Evolutionary conservation across 2,797 vertebrate species (phyloP).

Genomic region (Chrosomus eos): DNA sequence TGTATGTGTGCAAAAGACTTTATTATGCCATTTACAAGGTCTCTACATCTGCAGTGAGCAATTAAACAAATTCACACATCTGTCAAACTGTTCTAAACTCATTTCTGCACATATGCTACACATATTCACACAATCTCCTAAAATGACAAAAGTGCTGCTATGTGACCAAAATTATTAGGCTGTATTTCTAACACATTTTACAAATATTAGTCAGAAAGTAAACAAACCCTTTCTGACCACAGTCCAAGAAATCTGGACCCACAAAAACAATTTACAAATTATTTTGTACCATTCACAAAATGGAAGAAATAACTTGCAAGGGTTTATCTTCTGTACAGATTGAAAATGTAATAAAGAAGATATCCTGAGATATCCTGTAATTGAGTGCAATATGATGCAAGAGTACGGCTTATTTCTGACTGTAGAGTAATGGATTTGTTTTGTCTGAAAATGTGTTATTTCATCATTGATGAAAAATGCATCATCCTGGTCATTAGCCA

Average conservation of each 20-base stretch:
- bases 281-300: conserved; percentile 1
- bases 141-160: not conserved
- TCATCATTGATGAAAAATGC: conserved; percentile 26
- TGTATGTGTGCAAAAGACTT: not conserved
- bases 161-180: not conserved
- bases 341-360: conserved; percentile 11
- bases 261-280: not conserved
- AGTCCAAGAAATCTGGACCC: not conserved
- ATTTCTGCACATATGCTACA: conserved; percentile 22
- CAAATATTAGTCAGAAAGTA: not conserved
- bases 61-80: conserved; percentile 1
- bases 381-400: conserved; percentile 13
- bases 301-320: not conserved
- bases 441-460: not conserved
- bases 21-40: not conserved
- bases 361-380: not conserved
- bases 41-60: conserved; percentile 18
- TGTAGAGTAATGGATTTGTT: not conserved
- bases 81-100: conserved; percentile 23
- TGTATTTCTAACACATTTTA: not conserved
- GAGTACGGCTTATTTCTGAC: conserved; percentile 5
- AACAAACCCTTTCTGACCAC: conserved; percentile 1
- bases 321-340: not conserved
- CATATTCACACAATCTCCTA: not conserved
- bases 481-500: conserved; percentile 24